phyloP scores from a whole-genome alignment of 2,888 invertebrate species.

The Pristionchus maxplancki region DNA sequence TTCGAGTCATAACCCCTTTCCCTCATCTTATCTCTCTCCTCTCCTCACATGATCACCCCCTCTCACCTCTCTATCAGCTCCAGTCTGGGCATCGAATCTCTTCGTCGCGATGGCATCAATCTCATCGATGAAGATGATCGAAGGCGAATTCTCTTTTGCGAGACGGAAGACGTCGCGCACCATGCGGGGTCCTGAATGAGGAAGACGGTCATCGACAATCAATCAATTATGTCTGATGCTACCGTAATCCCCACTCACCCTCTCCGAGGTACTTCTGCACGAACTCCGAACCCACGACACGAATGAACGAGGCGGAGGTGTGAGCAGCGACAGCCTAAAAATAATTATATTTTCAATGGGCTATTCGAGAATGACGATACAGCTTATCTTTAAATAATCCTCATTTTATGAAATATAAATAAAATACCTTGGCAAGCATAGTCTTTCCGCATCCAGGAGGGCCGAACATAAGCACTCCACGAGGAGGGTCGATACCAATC shows the following conservation, averaged over 20 bases:
- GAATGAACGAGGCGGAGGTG: conserved; percentile 90
- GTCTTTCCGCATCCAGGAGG: conserved; percentile 99
- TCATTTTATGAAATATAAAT: conserved; percentile 94
- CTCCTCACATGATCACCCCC: neutral
- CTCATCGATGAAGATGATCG: conserved; percentile 99
- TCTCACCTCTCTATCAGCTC: conserved; percentile 73
- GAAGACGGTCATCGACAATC: neutral
- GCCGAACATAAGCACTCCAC: conserved; percentile 98
- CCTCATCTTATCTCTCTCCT: too few species aligned
- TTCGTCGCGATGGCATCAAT: conserved; percentile 99
- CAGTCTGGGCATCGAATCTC: conserved; percentile 77
- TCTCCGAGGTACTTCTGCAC: conserved; percentile 99
- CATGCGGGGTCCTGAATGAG: conserved; percentile 88
- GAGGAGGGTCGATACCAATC: conserved; percentile 96
- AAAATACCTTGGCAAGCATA: conserved; percentile 90
- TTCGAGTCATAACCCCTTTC: too few species aligned
- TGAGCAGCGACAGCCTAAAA: conserved; percentile 74
- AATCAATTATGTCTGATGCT: neutral
- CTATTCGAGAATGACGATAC: too few species aligned
- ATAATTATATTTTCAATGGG: neutral
- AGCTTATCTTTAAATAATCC: conserved; percentile 89
- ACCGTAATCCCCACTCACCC: conserved; percentile 78
- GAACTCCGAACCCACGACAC: conserved; percentile 99
- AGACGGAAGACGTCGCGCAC: conserved; percentile 98
- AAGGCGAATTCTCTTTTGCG: conserved; percentile 98